Conservation (phyloP, 1,140 invertebrate species). For the Apis cerana region DNA sequence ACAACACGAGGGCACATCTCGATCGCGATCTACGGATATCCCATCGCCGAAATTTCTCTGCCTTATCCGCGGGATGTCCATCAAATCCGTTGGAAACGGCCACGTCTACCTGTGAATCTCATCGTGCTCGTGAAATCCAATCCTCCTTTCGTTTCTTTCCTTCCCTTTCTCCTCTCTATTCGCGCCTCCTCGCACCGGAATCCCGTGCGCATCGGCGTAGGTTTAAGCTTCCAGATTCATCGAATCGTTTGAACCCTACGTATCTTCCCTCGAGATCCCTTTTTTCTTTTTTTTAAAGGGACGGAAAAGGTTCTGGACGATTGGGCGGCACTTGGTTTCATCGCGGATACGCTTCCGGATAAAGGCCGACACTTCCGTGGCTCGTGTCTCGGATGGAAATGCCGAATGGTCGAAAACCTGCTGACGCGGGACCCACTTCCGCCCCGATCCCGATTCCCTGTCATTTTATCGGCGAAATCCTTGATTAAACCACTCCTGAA, state of each 20-base stretch:
- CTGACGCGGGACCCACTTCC: conserved; percentile 52
- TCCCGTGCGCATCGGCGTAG: not conserved
- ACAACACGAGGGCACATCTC: not conserved
- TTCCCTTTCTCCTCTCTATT: too few relatives aligned
- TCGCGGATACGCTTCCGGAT: conserved; percentile 45
- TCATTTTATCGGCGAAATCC: conserved; percentile 47
- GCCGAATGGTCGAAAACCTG: conserved; percentile 56
- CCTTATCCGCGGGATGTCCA: not conserved
- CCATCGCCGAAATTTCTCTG: not conserved
- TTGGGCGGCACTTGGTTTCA: conserved; percentile 35
- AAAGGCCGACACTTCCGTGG: conserved; percentile 55
- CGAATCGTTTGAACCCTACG: not conserved
- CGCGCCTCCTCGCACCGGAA: not conserved
- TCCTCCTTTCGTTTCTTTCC: not conserved
- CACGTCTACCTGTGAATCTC: not conserved
- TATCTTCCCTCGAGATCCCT: not conserved
- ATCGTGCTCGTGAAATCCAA: not conserved
- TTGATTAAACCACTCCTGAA: conserved; percentile 53
- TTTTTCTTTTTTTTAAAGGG: not conserved
- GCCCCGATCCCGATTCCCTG: conserved; percentile 34
- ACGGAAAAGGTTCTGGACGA: conserved; percentile 4
- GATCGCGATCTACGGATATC: not conserved
- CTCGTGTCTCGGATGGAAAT: conserved; percentile 58
- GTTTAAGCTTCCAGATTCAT: not conserved
- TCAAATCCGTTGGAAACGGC: not conserved